Base-by-base conservation (phyloP, 1,140 invertebrate genomes). In the Drosophila suzukii region DNA sequence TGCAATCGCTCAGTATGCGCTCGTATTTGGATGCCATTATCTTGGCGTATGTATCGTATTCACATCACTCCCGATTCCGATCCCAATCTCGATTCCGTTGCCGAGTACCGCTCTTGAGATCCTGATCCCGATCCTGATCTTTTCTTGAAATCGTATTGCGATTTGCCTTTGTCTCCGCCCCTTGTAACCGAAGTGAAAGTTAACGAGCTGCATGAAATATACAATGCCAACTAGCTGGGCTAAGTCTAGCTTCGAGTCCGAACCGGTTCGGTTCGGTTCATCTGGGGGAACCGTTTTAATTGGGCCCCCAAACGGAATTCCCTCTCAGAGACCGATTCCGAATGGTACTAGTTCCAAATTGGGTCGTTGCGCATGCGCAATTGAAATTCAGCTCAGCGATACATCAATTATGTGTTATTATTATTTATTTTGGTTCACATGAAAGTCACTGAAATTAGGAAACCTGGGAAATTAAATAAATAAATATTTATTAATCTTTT, bases 1-100 rank as follows among this genome's bases (percentile, higher is more conserved):
- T 93, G 93, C 97, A 98, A 71, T 95, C 94, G 81, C 95, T 94
- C 92, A 96, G 96, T 78, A 98, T 96, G 44, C 96, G 94, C 93
- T 97, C 97, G 94, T 96, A 97, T 77, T 91, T 91, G 38, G 92
- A 83, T 68, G 90, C 91, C 92, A 92, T 92, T 50, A 12, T 39
- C 57, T 38, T 43, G n/a, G 12, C 49, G 6, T 32, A 0, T 17
- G 20, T 13, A 34, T 34, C 51, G 32, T 6, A 41, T 60, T 82
- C 41, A 78, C 75, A 78, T 83, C 39, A 81, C 44, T 36, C 12
- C 27, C 41, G 54, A 15, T 17, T 17, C n/a, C n/a, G 12, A 13
- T 30, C 7, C 24, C 55, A 3, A 17, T 27, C 27, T 27, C 27
- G 27, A 27, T 27, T 27, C 3, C 24, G 24, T 24, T 24, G 24